These are phyloP conservation scores for Neodiprion fabricii DNA, from an alignment of 1,140 invertebrate genomes.

Conservation along the genomic window DNA sequence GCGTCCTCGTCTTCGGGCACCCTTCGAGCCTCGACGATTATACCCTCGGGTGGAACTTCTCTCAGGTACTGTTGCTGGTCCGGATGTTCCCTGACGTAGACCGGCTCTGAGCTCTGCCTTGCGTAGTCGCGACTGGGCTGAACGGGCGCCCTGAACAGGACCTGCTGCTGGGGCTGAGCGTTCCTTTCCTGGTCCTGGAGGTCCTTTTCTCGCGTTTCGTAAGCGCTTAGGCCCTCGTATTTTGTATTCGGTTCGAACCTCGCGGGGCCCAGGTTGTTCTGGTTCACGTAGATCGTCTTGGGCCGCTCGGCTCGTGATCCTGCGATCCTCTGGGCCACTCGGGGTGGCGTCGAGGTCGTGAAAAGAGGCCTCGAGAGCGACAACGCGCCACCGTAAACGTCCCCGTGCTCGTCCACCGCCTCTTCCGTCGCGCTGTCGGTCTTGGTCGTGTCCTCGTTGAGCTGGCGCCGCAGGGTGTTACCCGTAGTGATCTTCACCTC, in stretches of 20 bases:
- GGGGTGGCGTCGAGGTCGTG: conserved; percentile 65
- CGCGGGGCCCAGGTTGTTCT: conserved; percentile 58
- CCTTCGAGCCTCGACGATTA: conserved; percentile 39
- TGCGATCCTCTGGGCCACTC: conserved; percentile 48
- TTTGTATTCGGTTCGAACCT: conserved; percentile 48
- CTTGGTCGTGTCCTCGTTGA: conserved; percentile 59
- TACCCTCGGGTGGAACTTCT: conserved; percentile 41
- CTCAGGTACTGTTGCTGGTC: conserved; percentile 41
- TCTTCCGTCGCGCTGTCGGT: conserved; percentile 38
- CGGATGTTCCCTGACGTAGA: conserved; percentile 46
- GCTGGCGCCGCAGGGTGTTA: conserved; percentile 66
- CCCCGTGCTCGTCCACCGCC: conserved; percentile 67
- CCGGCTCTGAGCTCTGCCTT: conserved; percentile 45
- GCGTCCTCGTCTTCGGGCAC: conserved; percentile 45
- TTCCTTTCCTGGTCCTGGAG: conserved; percentile 43
- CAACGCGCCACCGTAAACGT: conserved; percentile 70
- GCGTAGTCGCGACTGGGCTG: conserved; percentile 42
- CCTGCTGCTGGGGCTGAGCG: conserved; percentile 40
- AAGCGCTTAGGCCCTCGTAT: conserved; percentile 38
- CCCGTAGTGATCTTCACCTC: conserved; percentile 51
- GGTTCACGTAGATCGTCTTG: conserved; percentile 50
- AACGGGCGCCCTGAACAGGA: conserved; percentile 39
- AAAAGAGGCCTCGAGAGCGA: conserved; percentile 70
- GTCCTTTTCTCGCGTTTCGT: conserved; percentile 39
- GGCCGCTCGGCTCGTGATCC: conserved; percentile 45